Conservation (phyloP, 2,888 invertebrate genomes). For the Arenicola marina region DNA sequence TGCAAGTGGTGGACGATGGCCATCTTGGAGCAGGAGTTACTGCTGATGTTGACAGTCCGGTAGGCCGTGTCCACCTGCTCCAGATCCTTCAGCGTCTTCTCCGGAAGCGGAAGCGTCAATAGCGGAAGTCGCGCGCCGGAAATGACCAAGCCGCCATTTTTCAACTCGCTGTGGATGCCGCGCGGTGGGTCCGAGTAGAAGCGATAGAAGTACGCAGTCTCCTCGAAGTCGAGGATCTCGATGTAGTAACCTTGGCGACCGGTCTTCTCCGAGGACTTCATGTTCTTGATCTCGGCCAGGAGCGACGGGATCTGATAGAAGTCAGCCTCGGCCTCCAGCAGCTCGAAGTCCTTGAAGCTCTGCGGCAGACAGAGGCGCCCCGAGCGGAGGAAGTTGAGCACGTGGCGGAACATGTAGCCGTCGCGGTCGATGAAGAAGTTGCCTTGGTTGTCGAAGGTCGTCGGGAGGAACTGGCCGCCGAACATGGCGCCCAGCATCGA, state of each 20-base stretch:
- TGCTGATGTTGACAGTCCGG: slow-evolving; percentile 35
- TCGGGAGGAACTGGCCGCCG: slow-evolving; percentile 35
- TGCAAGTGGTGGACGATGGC: slow-evolving; percentile 37
- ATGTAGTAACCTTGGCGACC: slow-evolving; percentile 33
- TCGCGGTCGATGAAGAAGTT: slow-evolving; percentile 44
- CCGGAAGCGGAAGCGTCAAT: slow-evolving; percentile 36
- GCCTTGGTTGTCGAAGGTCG: slow-evolving; percentile 34
- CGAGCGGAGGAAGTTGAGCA: slow-evolving; percentile 44
- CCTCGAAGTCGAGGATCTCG: slow-evolving; percentile 42
- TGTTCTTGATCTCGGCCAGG: slow-evolving; percentile 15
- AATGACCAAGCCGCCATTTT: slow-evolving; percentile 40
- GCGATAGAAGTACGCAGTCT: slow-evolving; percentile 41
- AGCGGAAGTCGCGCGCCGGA: slow-evolving; percentile 36
- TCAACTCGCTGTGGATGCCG: slow-evolving; percentile 37
- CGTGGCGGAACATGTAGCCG: slow-evolving; percentile 41
- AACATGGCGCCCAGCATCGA: slow-evolving; percentile 45
- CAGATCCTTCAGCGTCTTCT: slow-evolving; percentile 34
- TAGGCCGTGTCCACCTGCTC: slow-evolving; percentile 29
- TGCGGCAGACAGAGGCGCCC: slow-evolving; percentile 40
- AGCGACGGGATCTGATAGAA: slow-evolving; percentile 38
- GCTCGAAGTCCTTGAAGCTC: slow-evolving; percentile 41
- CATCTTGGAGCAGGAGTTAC: slow-evolving; percentile 36
- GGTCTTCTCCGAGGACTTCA: background rate
- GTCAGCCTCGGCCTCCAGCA: slow-evolving; percentile 44
- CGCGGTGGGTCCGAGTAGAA: slow-evolving; percentile 40